Percentiles rank a stretch among this genome's conserved stretches.
phyloP scores from a whole-genome alignment of 1,140 invertebrate species.

The Brachionus angularis region DNA sequence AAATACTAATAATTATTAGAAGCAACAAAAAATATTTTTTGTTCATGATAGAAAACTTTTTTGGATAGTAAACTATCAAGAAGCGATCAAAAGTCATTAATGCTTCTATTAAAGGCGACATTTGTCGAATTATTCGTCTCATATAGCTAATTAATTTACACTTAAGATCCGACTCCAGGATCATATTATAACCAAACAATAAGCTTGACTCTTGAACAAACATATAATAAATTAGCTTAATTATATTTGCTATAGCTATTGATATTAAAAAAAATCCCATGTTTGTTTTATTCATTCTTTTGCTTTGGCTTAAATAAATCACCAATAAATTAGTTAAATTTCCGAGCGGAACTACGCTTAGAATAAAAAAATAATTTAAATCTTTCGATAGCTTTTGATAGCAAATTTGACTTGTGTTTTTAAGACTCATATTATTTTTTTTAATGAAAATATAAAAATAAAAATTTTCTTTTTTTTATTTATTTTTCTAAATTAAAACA shows the following conservation, averaged over 20 bases:
- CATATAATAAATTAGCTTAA: slow-evolving; percentile 2
- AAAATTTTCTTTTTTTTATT: too few species aligned
- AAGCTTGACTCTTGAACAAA: not conserved
- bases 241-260: not conserved
- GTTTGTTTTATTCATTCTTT: slow-evolving; percentile 6
- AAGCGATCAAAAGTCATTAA: slow-evolving; percentile 10
- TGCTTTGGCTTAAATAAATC: not conserved
- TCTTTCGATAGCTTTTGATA: too few species aligned
- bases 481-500: too few species aligned
- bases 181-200: slow-evolving; percentile 20
- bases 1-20: not conserved
- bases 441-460: too few species aligned
- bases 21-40: not conserved
- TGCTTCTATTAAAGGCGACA: slow-evolving; percentile 3
- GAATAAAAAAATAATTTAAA: slow-evolving; percentile 5
- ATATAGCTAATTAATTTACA: slow-evolving; percentile 6
- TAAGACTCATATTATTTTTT: too few species aligned
- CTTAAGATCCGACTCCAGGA: not conserved
- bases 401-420: too few species aligned
- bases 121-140: not conserved
- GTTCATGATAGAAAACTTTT: not conserved
- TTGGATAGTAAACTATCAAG: slow-evolving; percentile 4
- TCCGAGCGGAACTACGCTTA: not conserved
- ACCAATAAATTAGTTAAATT: slow-evolving; percentile 8
- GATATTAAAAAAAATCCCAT: not conserved